Conservation (phyloP, 1,140 invertebrate species). For the Drosophila biarmipes region DNA sequence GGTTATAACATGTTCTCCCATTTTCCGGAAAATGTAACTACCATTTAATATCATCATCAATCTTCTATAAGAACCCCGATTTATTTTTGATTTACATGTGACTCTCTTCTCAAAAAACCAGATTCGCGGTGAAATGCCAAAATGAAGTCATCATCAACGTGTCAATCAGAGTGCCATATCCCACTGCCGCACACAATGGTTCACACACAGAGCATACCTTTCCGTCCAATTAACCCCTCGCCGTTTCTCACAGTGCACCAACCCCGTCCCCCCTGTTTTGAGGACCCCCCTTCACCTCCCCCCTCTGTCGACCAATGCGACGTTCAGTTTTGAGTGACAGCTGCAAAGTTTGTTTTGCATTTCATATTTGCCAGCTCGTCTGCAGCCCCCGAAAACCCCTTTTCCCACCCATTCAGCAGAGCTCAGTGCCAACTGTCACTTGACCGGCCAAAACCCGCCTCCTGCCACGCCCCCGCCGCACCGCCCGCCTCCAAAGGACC, state of each 20-base stretch:
- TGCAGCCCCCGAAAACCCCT: neutral
- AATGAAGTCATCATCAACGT: constrained; percentile 43
- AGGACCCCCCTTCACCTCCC: neutral
- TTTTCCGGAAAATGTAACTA: too few relatives aligned
- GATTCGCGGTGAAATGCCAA: constrained; percentile 20
- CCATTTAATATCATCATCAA: neutral
- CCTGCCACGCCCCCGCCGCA: neutral
- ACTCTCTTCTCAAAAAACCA: neutral
- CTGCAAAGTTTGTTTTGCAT: constrained; percentile 83
- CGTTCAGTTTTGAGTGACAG: constrained; percentile 82
- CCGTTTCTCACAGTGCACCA: constrained; percentile 68
- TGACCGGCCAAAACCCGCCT: constrained; percentile 65
- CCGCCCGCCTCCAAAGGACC: constrained; percentile 9
- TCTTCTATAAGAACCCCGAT: neutral
- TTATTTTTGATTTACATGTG: constrained; percentile 18
- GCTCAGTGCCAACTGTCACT: constrained; percentile 73
- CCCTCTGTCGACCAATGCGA: constrained; percentile 57
- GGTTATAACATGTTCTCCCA: neutral
- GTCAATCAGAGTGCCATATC: constrained; percentile 40
- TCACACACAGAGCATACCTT: constrained; percentile 41
- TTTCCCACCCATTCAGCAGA: neutral
- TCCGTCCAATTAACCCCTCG: constrained; percentile 71
- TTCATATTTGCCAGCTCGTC: constrained; percentile 72
- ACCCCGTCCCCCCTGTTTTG: neutral
- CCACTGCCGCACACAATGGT: constrained; percentile 18